Conservation (phyloP, 2,888 invertebrate species). For the Malthinus flaveolus region DNA sequence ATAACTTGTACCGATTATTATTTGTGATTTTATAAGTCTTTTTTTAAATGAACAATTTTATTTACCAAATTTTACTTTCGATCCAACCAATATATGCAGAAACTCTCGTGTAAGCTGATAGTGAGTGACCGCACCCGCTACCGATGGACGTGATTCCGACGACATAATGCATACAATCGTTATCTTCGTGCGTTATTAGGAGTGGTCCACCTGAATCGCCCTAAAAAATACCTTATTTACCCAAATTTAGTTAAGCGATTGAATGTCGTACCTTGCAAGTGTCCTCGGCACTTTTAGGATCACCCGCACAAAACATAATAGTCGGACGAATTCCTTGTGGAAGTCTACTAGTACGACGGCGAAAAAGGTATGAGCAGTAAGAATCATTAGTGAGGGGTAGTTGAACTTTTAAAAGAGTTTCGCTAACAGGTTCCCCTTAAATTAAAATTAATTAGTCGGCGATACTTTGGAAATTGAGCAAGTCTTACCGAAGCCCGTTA, state of each 20-base stretch:
- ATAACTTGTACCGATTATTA: background rate
- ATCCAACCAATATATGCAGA: conserved; percentile 63
- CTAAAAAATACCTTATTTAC: conserved; percentile 54
- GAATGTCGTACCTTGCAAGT: conserved; percentile 47
- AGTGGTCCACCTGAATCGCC: conserved; percentile 79
- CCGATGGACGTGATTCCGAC: conserved; percentile 66
- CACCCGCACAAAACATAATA: conserved; percentile 59
- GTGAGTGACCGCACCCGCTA: conserved; percentile 57
- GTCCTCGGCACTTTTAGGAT: conserved; percentile 47
- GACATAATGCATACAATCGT: conserved; percentile 61
- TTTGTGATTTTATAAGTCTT: background rate
- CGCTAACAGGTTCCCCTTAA: background rate
- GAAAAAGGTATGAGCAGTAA: background rate
- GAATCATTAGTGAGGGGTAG: background rate
- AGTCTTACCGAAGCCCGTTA: background rate
- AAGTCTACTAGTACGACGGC: conserved; percentile 29
- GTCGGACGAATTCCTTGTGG: conserved; percentile 44
- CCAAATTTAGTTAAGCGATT: conserved; percentile 11
- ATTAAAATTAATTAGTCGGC: background rate
- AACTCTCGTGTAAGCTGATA: conserved; percentile 63
- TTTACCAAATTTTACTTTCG: conserved; percentile 60
- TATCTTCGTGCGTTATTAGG: conserved; percentile 57
- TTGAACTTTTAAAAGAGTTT: background rate
- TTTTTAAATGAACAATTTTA: conserved; percentile 9
- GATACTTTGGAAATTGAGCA: too few species aligned